Evolutionary conservation across 2,888 invertebrate genomes (phyloP).

Genomic region (Xanthorhoe spadicearia): DNA sequence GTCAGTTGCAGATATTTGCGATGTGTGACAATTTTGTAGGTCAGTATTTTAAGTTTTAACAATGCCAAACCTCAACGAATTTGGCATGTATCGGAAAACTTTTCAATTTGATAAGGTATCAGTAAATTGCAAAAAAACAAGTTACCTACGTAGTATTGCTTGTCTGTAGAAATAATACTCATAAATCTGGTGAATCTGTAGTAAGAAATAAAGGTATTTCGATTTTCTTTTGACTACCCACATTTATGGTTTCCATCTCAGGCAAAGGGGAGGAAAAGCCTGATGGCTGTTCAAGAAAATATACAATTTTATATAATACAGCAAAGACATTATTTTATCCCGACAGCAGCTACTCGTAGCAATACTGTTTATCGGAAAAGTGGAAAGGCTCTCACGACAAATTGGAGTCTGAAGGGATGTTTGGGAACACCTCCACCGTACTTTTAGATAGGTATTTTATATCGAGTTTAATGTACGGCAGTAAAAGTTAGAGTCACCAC

Average conservation of each 20-base stretch:
- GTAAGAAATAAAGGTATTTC: background rate
- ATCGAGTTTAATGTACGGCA: conserved; percentile 20
- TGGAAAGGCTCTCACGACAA: conserved; percentile 41
- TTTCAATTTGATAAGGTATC: background rate
- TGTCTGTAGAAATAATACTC: background rate
- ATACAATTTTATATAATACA: conserved; percentile 44
- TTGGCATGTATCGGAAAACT: background rate
- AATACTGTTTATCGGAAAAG: conserved; percentile 48
- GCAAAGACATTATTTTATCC: conserved; percentile 44
- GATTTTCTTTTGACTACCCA: background rate
- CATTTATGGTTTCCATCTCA: conserved; percentile 14
- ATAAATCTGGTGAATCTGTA: background rate
- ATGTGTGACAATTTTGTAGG: conserved; percentile 13
- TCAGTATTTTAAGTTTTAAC: conserved; percentile 14
- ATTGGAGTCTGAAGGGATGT: conserved; percentile 39
- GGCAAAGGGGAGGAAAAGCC: conserved; percentile 18
- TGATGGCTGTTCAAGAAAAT: conserved; percentile 30
- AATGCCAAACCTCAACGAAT: conserved; percentile 18
- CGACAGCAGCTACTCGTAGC: conserved; percentile 41
- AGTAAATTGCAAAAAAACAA: background rate
- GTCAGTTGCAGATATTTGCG: conserved; percentile 39
- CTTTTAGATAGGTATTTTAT: conserved; percentile 33
- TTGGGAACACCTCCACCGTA: conserved; percentile 34
- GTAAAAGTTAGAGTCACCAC: background rate
- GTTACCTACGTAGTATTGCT: background rate